Conservation (phyloP, 2,888 invertebrate genomes). For the Pheosia tremula region DNA sequence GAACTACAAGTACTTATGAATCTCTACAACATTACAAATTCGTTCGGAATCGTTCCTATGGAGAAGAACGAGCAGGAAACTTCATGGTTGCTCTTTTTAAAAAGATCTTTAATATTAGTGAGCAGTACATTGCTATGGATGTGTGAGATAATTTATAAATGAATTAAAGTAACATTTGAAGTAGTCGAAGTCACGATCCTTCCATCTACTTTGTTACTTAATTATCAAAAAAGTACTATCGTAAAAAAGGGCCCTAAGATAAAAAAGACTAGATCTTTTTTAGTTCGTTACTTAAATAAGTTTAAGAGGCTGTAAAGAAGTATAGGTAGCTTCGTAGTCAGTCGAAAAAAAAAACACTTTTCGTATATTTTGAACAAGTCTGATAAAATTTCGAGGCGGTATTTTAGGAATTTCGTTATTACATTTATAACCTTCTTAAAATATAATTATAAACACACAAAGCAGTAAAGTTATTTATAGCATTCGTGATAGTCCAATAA, state of each 20-base stretch:
- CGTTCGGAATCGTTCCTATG: too few species aligned
- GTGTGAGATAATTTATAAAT: not conserved
- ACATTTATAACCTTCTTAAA: not conserved
- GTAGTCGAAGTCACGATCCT: not conserved
- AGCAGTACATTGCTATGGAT: not conserved
- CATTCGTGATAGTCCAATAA: not conserved
- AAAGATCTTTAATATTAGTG: not conserved
- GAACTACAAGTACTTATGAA: too few species aligned
- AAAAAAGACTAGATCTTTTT: not conserved
- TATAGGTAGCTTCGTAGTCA: too few species aligned
- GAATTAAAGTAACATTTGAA: not conserved
- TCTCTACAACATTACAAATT: too few species aligned
- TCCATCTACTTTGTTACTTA: not conserved
- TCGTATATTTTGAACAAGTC: too few species aligned
- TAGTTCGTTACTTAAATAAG: not conserved
- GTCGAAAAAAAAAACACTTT: too few species aligned
- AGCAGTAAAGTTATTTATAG: not conserved
- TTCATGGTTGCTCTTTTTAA: too few species aligned
- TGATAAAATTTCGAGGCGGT: too few species aligned
- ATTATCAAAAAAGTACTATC: not conserved
- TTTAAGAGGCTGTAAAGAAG: not conserved
- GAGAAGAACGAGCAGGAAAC: too few species aligned
- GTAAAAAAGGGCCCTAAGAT: not conserved
- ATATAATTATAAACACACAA: conserved; percentile 1
- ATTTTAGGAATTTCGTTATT: not conserved